Evolutionary conservation across 2,797 vertebrate genomes (phyloP).

Genomic region (Gadopsis bispinosus): DNA sequence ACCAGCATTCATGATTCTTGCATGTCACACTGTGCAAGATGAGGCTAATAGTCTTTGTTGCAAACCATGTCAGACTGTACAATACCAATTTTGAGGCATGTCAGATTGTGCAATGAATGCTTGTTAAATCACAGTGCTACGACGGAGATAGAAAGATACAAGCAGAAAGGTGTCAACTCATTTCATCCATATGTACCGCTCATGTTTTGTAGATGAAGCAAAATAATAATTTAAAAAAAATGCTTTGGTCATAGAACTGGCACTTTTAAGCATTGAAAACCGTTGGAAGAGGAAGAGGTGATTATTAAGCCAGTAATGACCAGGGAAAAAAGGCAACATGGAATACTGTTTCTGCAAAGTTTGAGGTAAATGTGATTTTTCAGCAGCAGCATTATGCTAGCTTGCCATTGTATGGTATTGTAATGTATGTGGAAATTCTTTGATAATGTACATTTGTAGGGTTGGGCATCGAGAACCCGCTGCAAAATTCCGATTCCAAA

Average conservation of each 20-base stretch:
- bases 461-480: no score
- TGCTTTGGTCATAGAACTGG: neutral
- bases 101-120: neutral
- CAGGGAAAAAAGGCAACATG: neutral
- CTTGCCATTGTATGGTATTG: no score
- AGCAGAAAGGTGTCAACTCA: neutral
- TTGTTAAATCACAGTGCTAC: neutral
- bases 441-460: neutral
- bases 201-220: neutral
- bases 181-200: neutral
- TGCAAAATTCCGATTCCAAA: no score
- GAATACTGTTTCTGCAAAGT: neutral
- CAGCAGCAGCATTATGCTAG: neutral
- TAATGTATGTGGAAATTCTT: neutral
- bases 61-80: neutral
- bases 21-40: neutral
- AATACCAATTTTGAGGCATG: neutral
- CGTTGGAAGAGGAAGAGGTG: neutral
- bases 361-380: neutral
- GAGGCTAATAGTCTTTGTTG: neutral
- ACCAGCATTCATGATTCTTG: neutral
- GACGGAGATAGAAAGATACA: neutral
- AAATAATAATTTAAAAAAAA: constrained; percentile 5
- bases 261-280: neutral
- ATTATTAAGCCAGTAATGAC: neutral